These are phyloP conservation scores for Pontoporia blainvillei DNA, from an alignment of 2,113 vertebrate genomes.

Conservation along the genomic window DNA sequence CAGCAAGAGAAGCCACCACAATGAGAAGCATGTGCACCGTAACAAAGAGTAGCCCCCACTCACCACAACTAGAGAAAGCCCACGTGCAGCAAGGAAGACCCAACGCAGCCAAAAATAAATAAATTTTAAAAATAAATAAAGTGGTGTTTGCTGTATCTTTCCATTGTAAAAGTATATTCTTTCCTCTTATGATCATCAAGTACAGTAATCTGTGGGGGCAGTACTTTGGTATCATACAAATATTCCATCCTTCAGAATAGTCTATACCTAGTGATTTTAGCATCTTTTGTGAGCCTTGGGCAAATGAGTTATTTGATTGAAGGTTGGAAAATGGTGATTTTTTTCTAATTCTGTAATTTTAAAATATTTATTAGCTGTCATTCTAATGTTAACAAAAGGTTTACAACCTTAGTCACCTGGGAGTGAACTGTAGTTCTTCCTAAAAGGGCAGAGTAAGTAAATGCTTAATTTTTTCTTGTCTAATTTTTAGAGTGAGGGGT, in stretches of 20 bases:
- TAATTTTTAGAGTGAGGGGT: neutral
- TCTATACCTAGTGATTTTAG: neutral
- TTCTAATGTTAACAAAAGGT: neutral
- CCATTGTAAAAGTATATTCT: constrained; percentile 4
- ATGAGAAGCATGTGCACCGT: no score
- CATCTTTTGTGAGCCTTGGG: neutral
- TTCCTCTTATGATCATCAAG: neutral
- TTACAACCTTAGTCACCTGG: neutral
- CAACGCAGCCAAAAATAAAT: no score
- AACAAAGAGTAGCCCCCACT: no score
- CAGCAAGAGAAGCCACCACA: no score
- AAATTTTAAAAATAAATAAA: no score
- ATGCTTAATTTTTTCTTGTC: neutral
- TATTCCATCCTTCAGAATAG: neutral
- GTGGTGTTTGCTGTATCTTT: neutral
- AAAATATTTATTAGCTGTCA: neutral
- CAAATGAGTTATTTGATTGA: neutral
- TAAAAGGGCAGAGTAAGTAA: neutral
- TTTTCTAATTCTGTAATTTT: neutral
- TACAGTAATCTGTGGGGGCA: neutral
- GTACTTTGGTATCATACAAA: neutral
- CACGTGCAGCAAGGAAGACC: no score
- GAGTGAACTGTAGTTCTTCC: neutral
- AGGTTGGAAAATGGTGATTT: constrained; percentile 13
- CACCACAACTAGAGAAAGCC: no score